These are phyloP conservation scores for Nomada lathburiana DNA, from an alignment of 2,888 invertebrate genomes.

Conservation along the genomic window DNA sequence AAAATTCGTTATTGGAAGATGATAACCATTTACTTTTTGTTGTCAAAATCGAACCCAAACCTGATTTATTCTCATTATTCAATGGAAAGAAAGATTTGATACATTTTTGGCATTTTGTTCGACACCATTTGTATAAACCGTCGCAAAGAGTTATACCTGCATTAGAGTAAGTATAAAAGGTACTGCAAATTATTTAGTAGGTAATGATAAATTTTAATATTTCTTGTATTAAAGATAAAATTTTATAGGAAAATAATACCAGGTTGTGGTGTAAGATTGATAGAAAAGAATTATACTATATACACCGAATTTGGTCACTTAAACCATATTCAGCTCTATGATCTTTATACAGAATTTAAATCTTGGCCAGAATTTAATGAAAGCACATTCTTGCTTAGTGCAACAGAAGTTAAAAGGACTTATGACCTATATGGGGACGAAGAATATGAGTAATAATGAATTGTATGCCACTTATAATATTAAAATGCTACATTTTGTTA, in stretches of 20 bases:
- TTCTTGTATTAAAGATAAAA: slow-evolving; percentile 5
- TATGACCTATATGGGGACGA: neutral
- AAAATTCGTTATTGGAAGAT: fast-evolving
- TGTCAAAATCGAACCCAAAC: slow-evolving; percentile 88
- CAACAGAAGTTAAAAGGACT: neutral
- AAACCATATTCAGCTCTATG: slow-evolving; percentile 87
- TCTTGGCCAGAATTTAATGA: slow-evolving; percentile 67
- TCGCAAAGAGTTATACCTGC: slow-evolving; percentile 88
- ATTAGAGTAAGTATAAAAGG: slow-evolving; percentile 88
- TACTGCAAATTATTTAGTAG: neutral
- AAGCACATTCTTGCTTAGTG: slow-evolving; percentile 12
- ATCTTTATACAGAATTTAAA: slow-evolving; percentile 87
- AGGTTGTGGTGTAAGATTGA: slow-evolving; percentile 89
- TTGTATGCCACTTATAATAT: neutral
- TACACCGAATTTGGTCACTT: slow-evolving; percentile 91
- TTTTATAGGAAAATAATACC: slow-evolving; percentile 89
- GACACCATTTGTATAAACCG: slow-evolving; percentile 87
- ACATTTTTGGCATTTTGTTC: slow-evolving; percentile 89
- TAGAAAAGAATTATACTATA: slow-evolving; percentile 87
- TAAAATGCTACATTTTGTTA: slow-evolving; percentile 5
- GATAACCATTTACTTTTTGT: slow-evolving; percentile 85
- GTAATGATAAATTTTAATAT: neutral
- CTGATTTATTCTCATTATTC: slow-evolving; percentile 82
- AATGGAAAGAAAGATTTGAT: slow-evolving; percentile 85
- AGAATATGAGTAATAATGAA: neutral